These are phyloP conservation scores for Syngnathus scovelli DNA, from an alignment of 2,113 vertebrate genomes.

Conservation along the genomic window DNA sequence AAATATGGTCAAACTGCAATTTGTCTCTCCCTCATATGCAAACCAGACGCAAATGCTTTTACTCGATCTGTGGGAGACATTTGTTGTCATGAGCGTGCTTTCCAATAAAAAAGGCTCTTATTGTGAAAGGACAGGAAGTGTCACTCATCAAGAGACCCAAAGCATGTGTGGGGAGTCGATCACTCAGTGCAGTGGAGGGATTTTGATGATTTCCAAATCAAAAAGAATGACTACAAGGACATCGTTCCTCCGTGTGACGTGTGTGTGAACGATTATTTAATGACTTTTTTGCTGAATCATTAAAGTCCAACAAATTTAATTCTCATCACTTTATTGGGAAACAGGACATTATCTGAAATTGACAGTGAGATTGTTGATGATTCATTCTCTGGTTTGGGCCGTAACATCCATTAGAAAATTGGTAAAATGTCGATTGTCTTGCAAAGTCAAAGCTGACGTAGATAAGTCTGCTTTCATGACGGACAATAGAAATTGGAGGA, in stretches of 20 bases:
- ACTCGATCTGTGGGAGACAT: not conserved
- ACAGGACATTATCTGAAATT: not conserved
- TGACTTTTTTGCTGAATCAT: too few relatives aligned
- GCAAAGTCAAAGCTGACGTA: too few relatives aligned
- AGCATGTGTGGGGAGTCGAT: not conserved
- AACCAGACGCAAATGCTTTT: not conserved
- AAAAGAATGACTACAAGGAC: too few relatives aligned
- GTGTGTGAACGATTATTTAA: too few relatives aligned
- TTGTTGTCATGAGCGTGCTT: not conserved
- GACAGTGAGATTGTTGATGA: not conserved
- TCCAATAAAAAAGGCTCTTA: not conserved
- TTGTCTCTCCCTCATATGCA: not conserved
- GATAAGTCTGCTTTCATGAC: not conserved
- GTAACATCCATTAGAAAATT: not conserved
- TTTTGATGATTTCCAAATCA: too few relatives aligned
- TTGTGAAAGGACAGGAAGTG: constrained; percentile 4
- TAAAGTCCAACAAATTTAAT: too few relatives aligned
- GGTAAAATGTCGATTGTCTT: not conserved
- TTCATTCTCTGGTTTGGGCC: not conserved
- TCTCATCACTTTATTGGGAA: not conserved
- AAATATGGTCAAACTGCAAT: constrained; percentile 1
- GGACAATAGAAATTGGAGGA: not conserved
- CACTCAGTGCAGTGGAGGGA: too few relatives aligned
- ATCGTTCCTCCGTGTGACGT: too few relatives aligned
- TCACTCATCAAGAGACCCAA: not conserved